Base-by-base conservation (phyloP, 1,140 invertebrate species). In the Rhagoletis pomonella region DNA sequence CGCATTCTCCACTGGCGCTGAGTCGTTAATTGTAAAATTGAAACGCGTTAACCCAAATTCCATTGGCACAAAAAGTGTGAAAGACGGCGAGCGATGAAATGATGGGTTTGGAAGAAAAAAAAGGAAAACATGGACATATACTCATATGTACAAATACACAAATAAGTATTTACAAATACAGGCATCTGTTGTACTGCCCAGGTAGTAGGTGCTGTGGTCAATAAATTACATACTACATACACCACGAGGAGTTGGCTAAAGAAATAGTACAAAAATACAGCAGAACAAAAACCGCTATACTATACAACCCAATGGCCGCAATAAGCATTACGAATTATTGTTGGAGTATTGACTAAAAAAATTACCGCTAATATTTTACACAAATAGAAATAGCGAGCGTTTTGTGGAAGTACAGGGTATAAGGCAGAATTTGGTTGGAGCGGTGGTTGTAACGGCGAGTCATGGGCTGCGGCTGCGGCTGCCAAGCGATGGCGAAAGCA, bases 21-120 rank as follows among this genome's bases (percentile, higher is more conserved):
- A 81, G 47, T 81, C 73, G 73, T 81, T 81, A 81, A 81, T 81
- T 81, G 73, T 81, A 81, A 81, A 29, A 81, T 81, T 55, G 29
- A 81, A 81, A 19, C 47, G 73, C 19, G 73, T 42, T 81, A 81
- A 81, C 73, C 73, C 47, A 81, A 81, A 81, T 81, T 47, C 73
- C 73, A n/a, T 55, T 81, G 73, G 47, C 73, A 81, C 47, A 81
- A 42, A 81, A 81, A 81, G 73, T 55, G 73, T 58, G 44, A 81
- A 81, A 50, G 73, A 81, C 47, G 73, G 17, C 73, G 47, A 29
- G 17, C 73, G 47, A 29, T 55, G 73, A 81, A 81, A 81, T 81
- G 44, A n/a, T n/a, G 73, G 42, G 14, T 81, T 5, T 7, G 47
- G 14, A 47, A 47, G 12, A 42, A 81, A 81, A 81, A 55, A 81